Evolutionary conservation across 2,113 vertebrate genomes (phyloP).

Genomic region (Cromileptes altivelis): DNA sequence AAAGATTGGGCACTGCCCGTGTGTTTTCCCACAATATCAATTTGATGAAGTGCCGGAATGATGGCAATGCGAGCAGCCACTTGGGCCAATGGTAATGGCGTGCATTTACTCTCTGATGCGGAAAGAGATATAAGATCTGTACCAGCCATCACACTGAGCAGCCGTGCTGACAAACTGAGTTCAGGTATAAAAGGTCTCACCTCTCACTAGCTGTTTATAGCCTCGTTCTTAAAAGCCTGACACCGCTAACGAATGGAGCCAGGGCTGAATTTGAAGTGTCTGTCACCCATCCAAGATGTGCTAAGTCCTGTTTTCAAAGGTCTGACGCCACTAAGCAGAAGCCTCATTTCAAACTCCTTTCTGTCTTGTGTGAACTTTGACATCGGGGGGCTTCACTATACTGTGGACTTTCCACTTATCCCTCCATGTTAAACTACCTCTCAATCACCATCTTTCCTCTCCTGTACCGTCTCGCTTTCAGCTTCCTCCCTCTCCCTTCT

Average conservation of each 20-base stretch:
- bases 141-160: constrained; percentile 34
- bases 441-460: constrained; percentile 52
- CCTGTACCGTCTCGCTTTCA: constrained; percentile 24
- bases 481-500: constrained; percentile 14
- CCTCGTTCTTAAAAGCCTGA: constrained; percentile 64
- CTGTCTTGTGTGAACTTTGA: constrained; percentile 67
- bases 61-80: constrained; percentile 54
- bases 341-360: constrained; percentile 45
- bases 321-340: constrained; percentile 35
- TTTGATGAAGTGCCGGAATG: constrained; percentile 72
- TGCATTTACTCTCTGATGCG: constrained; percentile 63
- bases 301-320: constrained; percentile 53
- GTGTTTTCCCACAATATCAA: constrained; percentile 77
- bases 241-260: constrained; percentile 58
- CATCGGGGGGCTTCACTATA: constrained; percentile 45
- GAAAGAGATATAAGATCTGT: constrained; percentile 48
- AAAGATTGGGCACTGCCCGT: constrained; percentile 59
- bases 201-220: constrained; percentile 50
- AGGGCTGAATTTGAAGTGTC: constrained; percentile 64
- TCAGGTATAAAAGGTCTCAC: constrained; percentile 62
- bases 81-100: constrained; percentile 60
- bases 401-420: constrained; percentile 30
- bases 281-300: constrained; percentile 55
- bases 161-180: constrained; percentile 56
- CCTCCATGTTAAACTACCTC: constrained; percentile 44